phyloP scores from a whole-genome alignment of 1,140 invertebrate genomes.

The Apocrypta bakeri region DNA sequence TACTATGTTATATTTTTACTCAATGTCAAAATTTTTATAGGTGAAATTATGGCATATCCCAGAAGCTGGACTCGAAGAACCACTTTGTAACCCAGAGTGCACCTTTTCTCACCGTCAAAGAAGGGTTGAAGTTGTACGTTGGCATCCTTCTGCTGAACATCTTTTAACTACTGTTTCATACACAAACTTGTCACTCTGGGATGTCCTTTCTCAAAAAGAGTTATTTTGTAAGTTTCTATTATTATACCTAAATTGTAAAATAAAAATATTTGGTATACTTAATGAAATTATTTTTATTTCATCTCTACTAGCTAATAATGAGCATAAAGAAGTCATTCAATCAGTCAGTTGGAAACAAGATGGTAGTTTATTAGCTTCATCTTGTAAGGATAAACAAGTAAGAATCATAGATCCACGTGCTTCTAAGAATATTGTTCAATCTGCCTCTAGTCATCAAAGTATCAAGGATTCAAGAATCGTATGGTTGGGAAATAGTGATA shows the following conservation, averaged over 20 bases:
- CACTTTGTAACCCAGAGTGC: conserved; percentile 86
- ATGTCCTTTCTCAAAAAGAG: conserved; percentile 88
- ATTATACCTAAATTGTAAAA: conserved; percentile 9
- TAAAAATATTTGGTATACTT: background rate
- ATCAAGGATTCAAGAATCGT: conserved; percentile 93
- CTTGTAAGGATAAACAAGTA: conserved; percentile 89
- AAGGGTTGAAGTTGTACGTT: conserved; percentile 88
- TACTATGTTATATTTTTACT: conserved; percentile 38
- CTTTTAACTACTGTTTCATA: conserved; percentile 87
- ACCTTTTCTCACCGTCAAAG: conserved; percentile 87
- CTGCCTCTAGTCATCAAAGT: conserved; percentile 86
- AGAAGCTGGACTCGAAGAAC: conserved; percentile 84
- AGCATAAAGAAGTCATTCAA: conserved; percentile 89
- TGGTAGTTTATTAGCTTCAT: conserved; percentile 82
- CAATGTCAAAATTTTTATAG: conserved; percentile 66
- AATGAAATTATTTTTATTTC: conserved; percentile 23
- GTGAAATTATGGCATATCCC: conserved; percentile 92
- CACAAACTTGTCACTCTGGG: conserved; percentile 89
- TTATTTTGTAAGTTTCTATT: conserved; percentile 78
- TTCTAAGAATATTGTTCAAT: conserved; percentile 77
- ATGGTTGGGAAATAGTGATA: conserved; percentile 89
- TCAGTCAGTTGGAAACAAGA: conserved; percentile 89
- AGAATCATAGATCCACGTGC: conserved; percentile 87
- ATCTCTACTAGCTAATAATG: conserved; percentile 79
- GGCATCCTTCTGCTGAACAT: conserved; percentile 91